Evolutionary conservation across 2,888 invertebrate genomes (phyloP), one percentile per base, ranked within the genome.

Genomic region (Parochlus steinenii): DNA sequence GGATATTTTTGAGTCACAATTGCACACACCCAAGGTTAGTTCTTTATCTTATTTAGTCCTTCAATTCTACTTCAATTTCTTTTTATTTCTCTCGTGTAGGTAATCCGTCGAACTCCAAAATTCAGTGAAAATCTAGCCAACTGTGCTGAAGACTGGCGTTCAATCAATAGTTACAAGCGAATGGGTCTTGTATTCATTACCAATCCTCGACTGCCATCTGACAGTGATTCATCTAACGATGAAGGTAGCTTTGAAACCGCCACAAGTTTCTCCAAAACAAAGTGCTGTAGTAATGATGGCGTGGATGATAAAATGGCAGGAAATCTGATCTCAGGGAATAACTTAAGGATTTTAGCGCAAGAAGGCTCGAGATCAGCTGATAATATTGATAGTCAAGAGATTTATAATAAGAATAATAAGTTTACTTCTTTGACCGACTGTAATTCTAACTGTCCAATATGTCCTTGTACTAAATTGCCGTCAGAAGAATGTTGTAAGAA

Each of bases 121-220:
- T 71, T 74, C 39, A 62, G 63, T 29, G 71, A 71, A 43, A 73
- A 68, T 49, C 53, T 74, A 28, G 67, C 71, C 22, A 70, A 66
- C 15, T 74, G 74, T 49, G 74, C 72, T 29, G 73, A 74, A 47
- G 73, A 74, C 46, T 65, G 65, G 23, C 63, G 66, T 45, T 71
- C 63, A 39, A 50, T 68, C 32, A 58, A 64, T 40, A 63, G 63
- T 44, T 67, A 67, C 40, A 65, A 67, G 47, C 62, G 63, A 35
- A 57, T 66, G 55, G 62, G 63, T 5, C 58, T 63, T 33, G 55
- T 63, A 11, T 63, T 62, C 38, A 53, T 61, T 32, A 58, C 59
- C 18, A 53, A 58, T 42, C 55, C 62, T 6, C 49, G 53, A 39
- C 47, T 58, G 41, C 45, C 47, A 22, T 46, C 46, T 31, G 47